Evolutionary conservation across 2,113 vertebrate genomes (phyloP).

Genomic region (Phylloscopus trochiloides): DNA sequence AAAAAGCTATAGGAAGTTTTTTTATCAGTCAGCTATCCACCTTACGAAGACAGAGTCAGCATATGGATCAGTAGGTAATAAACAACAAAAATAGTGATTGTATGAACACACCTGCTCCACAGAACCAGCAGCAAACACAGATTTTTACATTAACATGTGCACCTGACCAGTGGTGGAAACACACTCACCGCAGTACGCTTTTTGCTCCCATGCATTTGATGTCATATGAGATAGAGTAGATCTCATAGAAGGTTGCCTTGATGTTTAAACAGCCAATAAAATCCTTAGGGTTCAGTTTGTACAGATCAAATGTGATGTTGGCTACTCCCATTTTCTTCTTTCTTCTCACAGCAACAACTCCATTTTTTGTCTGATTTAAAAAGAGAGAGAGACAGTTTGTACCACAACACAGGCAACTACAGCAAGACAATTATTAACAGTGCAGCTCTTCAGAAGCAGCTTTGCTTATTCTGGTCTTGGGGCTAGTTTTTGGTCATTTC

Average conservation of each 20-base stretch:
- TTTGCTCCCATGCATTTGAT: constrained; percentile 79
- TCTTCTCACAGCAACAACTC: neutral
- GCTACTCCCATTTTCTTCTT: constrained; percentile 81
- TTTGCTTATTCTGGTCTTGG: neutral
- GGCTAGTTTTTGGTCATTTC: neutral
- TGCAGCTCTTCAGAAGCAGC: neutral
- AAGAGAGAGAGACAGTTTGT: neutral
- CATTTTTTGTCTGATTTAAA: constrained; percentile 46
- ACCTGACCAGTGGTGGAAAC: neutral
- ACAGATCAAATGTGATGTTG: constrained; percentile 82
- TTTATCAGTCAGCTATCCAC: neutral
- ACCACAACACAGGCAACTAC: neutral
- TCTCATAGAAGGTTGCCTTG: constrained; percentile 82
- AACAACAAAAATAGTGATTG: neutral
- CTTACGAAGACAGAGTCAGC: neutral
- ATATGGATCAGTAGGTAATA: neutral
- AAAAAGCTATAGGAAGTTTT: neutral
- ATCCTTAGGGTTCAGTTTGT: constrained; percentile 83
- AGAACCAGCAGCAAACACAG: neutral
- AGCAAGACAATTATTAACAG: neutral
- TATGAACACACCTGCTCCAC: neutral
- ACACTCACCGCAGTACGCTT: constrained; percentile 74
- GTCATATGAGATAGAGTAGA: constrained; percentile 82
- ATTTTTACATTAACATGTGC: neutral
- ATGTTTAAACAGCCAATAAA: constrained; percentile 83